Evolutionary conservation across 2,888 invertebrate species (phyloP), one percentile per base, ranked within the genome.

Genomic region (Leucophora obtusa): DNA sequence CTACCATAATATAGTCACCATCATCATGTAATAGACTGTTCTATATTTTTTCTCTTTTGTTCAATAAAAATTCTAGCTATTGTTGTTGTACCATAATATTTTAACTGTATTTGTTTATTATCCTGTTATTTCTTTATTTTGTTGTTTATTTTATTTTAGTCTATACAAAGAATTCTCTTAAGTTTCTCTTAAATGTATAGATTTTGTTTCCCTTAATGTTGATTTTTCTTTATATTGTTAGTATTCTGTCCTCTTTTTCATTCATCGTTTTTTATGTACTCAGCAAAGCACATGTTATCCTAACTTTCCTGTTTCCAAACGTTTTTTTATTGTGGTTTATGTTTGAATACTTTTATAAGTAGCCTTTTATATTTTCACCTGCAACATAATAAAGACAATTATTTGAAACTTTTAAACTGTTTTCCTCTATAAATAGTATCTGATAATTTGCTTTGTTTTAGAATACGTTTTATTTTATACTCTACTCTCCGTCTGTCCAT

Each of bases 281-380:
- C 15, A 53, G 11, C 51, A 72, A 72, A 72, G 80, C 80, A 80
- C 80, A 80, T 80, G 80, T 69, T 80, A 69, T 80, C 58, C 80
- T 72, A 51, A 35, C 63, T 80, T 72, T 69, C 63, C 71, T 69
- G 17, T 79, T 79, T 68, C 47, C 47, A n/a, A 47, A 35, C 18
- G 14, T 71, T 18, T 35, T 38, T 35, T 14, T 60, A 21, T 14
- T 18, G 15, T 33, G 35, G 18, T 59, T 35, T 51, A 11, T 28
- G n/a, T 28, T 56, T 33, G 5, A 15, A 24, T 14, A 24, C 21
- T 11, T 51, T 43, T 5, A 54, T 54, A 14, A 54, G 35, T 15
- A 38, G 11, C 4, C 11, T 38, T 38, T 9, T 21, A 21, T 21
- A 28, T 28, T 6, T 28, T 28, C 28, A 28, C 28, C 7, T 6